phyloP scores from a whole-genome alignment of 2,888 invertebrate genomes.

The Orthosia incerta region DNA sequence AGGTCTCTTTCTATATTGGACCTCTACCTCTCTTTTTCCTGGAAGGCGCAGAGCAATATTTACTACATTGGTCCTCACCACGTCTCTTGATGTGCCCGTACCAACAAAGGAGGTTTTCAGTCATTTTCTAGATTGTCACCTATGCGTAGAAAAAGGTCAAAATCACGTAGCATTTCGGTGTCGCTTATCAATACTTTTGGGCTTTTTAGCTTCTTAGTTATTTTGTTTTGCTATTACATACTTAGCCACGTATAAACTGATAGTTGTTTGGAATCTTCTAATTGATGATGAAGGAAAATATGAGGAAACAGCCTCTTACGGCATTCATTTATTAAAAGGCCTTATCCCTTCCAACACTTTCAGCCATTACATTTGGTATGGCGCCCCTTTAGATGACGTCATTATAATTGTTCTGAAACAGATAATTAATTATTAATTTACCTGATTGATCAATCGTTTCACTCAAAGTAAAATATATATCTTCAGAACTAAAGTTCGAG shows the following conservation, averaged over 20 bases:
- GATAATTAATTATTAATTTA: background rate
- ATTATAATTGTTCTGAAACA: background rate
- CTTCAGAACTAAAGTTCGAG: constrained; percentile 1
- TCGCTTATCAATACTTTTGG: too few relatives aligned
- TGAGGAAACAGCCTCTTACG: background rate
- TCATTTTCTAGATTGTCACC: too few relatives aligned
- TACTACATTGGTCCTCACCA: too few relatives aligned
- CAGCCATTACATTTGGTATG: background rate
- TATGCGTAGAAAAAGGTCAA: too few relatives aligned
- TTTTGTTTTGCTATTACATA: background rate
- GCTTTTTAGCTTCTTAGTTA: background rate
- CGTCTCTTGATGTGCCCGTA: too few relatives aligned
- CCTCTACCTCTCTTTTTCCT: too few relatives aligned
- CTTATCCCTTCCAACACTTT: background rate
- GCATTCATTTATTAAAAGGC: constrained; percentile 9
- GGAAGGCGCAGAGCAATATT: too few relatives aligned
- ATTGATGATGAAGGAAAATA: constrained; percentile 3
- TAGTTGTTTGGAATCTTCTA: background rate
- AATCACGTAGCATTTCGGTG: too few relatives aligned
- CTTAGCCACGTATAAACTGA: background rate
- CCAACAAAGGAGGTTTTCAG: too few relatives aligned
- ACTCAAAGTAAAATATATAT: constrained; percentile 30
- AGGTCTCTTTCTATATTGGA: too few relatives aligned
- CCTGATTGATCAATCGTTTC: constrained; percentile 13
- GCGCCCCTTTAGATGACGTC: background rate